Evolutionary conservation across 2,113 vertebrate species (phyloP).

Genomic region (Acrocephalus arundinaceus): DNA sequence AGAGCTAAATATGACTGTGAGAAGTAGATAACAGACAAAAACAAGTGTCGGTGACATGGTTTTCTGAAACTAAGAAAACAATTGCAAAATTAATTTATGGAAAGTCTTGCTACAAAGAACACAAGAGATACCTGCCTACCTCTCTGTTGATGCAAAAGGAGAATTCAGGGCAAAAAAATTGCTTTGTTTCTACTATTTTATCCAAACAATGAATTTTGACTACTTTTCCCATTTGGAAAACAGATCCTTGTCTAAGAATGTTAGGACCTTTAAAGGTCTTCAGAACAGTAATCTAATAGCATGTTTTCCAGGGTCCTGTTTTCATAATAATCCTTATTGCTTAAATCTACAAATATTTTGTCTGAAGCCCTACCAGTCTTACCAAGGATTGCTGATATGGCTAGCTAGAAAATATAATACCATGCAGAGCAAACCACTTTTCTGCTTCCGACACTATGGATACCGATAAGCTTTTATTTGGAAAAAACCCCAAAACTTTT

Average conservation of each 20-base stretch:
- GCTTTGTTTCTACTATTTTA: neutral
- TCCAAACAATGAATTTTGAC: neutral
- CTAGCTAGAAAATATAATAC: neutral
- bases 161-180: neutral
- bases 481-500: neutral
- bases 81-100: neutral
- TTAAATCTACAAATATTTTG: neutral
- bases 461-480: neutral
- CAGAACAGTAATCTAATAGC: neutral
- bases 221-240: neutral
- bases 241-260: neutral
- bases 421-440: neutral
- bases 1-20: neutral
- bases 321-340: neutral
- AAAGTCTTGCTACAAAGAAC: neutral
- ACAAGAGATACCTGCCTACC: neutral
- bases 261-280: neutral
- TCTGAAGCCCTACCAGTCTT: neutral
- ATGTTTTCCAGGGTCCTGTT: neutral
- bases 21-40: neutral
- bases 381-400: neutral
- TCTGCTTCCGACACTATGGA: neutral
- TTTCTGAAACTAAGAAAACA: neutral
- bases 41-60: neutral
- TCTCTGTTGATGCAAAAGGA: neutral